Evolutionary conservation across 1,140 invertebrate species (phyloP).

Genomic region (Leptinotarsa texana): DNA sequence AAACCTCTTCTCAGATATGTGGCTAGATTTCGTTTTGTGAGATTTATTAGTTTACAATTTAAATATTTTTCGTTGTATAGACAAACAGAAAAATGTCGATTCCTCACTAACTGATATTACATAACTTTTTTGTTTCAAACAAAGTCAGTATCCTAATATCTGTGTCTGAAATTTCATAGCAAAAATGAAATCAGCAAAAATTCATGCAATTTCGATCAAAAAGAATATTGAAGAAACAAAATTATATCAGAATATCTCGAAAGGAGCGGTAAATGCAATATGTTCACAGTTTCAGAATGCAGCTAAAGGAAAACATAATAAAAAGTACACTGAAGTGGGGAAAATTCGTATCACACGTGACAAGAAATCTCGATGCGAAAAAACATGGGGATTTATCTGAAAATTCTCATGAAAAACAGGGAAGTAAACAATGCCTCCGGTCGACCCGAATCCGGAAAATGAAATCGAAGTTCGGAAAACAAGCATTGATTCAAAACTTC

Average conservation of each 20-base stretch:
- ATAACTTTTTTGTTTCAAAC: slow-evolving; percentile 28
- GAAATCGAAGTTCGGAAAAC: neutral
- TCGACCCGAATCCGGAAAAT: neutral
- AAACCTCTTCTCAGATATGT: too few relatives aligned
- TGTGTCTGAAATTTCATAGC: neutral
- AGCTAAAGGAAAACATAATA: neutral
- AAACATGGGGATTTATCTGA: neutral
- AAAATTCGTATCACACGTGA: slow-evolving; percentile 3
- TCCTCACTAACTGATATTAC: neutral
- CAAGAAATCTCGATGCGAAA: neutral
- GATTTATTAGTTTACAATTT: too few relatives aligned
- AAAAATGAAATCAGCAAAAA: neutral
- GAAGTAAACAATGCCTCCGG: neutral
- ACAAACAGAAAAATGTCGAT: neutral
- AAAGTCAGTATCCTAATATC: slow-evolving; percentile 34
- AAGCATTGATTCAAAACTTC: neutral
- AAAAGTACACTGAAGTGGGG: neutral
- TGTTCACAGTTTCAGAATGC: neutral
- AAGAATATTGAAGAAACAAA: neutral
- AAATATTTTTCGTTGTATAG: too few relatives aligned
- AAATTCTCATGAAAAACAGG: neutral
- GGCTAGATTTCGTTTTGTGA: too few relatives aligned
- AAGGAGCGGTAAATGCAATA: neutral
- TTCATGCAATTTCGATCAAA: neutral
- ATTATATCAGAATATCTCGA: neutral